phyloP scores from a whole-genome alignment of 2,888 invertebrate species.

The Azorinus chamasolen region DNA sequence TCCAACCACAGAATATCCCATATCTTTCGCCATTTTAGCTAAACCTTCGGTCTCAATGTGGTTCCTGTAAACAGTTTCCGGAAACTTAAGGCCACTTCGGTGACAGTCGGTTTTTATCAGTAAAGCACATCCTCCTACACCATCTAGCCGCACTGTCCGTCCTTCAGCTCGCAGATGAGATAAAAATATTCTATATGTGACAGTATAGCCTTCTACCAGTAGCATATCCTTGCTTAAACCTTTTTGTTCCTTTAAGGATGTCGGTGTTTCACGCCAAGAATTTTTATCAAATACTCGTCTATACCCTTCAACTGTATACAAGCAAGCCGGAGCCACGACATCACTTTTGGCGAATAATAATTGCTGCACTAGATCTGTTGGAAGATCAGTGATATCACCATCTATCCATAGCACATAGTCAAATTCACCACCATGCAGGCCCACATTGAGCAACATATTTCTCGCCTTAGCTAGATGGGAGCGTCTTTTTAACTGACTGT shows the following conservation, averaged over 20 bases:
- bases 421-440: constrained; percentile 59
- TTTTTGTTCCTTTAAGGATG: constrained; percentile 72
- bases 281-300: constrained; percentile 79
- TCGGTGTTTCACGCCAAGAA: constrained; percentile 82
- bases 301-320: constrained; percentile 66
- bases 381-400: constrained; percentile 77
- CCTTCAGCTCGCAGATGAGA: constrained; percentile 79
- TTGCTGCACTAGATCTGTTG: constrained; percentile 80
- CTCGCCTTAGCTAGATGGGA: constrained; percentile 80
- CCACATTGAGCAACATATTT: constrained; percentile 74
- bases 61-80: constrained; percentile 75
- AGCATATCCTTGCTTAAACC: constrained; percentile 67
- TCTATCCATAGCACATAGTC: constrained; percentile 84
- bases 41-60: constrained; percentile 84
- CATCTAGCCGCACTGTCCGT: constrained; percentile 80
- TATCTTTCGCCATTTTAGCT: constrained; percentile 80
- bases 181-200: constrained; percentile 72
- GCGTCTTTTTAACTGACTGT: constrained; percentile 74
- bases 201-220: constrained; percentile 81
- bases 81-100: constrained; percentile 79
- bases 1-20: constrained; percentile 79
- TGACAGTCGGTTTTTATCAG: constrained; percentile 78
- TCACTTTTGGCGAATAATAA: constrained; percentile 76
- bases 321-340: constrained; percentile 78
- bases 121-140: constrained; percentile 83